phyloP scores from a whole-genome alignment of 2,113 vertebrate genomes.

The Empidonax traillii region DNA sequence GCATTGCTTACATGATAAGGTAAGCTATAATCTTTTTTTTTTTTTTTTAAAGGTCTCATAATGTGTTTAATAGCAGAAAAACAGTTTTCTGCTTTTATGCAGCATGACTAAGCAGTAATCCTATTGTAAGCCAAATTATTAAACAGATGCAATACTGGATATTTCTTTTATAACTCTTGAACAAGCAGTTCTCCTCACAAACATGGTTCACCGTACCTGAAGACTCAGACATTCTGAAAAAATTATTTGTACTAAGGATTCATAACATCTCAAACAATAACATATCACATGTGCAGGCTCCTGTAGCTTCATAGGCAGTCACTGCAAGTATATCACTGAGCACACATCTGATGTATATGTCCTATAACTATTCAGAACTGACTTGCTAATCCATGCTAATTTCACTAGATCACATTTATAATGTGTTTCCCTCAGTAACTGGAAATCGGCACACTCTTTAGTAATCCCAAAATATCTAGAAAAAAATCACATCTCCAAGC shows the following conservation, averaged over 20 bases:
- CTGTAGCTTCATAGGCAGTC: not conserved
- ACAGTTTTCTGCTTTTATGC: not conserved
- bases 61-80: not conserved
- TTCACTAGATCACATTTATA: not conserved
- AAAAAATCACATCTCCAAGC: not conserved
- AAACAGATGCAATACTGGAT: not conserved
- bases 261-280: not conserved
- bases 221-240: not conserved
- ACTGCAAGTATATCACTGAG: not conserved
- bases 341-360: not conserved
- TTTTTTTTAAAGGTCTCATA: not conserved
- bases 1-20: not conserved
- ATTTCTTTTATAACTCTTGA: not conserved
- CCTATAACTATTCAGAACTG: not conserved
- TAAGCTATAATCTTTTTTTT: not conserved
- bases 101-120: conserved; percentile 19
- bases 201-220: not conserved
- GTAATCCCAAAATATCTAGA: not conserved
- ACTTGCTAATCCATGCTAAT: not conserved
- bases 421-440: not conserved
- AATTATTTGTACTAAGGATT: not conserved
- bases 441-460: not conserved
- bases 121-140: conserved; percentile 21
- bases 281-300: not conserved
- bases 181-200: not conserved